phyloP scores from a whole-genome alignment of 2,888 invertebrate genomes.

The Cetonia aurata region DNA sequence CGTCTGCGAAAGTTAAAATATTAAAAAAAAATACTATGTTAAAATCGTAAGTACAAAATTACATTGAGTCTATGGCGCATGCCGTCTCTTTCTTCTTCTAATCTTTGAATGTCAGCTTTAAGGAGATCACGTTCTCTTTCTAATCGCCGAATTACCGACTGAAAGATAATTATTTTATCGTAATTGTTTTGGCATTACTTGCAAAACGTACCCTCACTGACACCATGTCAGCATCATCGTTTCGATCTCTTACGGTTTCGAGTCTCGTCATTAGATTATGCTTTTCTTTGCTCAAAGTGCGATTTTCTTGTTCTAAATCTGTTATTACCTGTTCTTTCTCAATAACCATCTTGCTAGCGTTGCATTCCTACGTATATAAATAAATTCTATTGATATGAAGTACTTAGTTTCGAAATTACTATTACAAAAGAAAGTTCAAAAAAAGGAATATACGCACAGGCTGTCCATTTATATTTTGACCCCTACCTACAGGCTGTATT shows the following conservation, averaged over 20 bases:
- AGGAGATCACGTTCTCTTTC: conserved; percentile 71
- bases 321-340: conserved; percentile 58
- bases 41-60: conserved; percentile 45
- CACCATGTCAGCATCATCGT: conserved; percentile 54
- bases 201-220: conserved; percentile 55
- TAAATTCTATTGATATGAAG: not conserved
- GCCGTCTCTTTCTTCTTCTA: conserved; percentile 73
- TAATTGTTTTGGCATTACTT: conserved; percentile 13
- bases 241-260: conserved; percentile 57
- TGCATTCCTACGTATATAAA: conserved; percentile 44
- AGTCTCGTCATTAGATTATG: conserved; percentile 64
- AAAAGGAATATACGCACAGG: too few species aligned
- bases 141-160: conserved; percentile 64
- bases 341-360: conserved; percentile 45
- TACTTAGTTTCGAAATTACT: too few species aligned
- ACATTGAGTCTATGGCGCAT: conserved; percentile 72
- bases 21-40: conserved; percentile 30
- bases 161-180: conserved; percentile 44
- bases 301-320: conserved; percentile 65
- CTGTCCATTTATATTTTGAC: too few species aligned
- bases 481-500: too few species aligned
- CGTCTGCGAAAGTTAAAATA: conserved; percentile 51
- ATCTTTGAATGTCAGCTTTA: conserved; percentile 69
- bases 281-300: conserved; percentile 65
- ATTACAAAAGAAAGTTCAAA: too few species aligned